Evolutionary conservation across 2,888 invertebrate genomes (phyloP).

Genomic region (Calliphora vomitoria): DNA sequence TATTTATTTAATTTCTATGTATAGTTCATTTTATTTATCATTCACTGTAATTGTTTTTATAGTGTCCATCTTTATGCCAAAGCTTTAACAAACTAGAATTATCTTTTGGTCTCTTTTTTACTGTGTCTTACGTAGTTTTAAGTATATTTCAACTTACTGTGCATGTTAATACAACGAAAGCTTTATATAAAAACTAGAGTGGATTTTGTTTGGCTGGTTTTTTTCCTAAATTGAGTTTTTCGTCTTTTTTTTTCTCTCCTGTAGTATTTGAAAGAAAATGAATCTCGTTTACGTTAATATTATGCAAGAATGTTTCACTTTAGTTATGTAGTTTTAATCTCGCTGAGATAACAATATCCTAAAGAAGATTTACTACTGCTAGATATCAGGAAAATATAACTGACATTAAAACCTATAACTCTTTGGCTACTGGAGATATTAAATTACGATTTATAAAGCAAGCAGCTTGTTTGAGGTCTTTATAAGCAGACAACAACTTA

Average conservation of each 20-base stretch:
- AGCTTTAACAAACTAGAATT: constrained; percentile 59
- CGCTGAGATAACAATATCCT: constrained; percentile 57
- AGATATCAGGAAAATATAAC: constrained; percentile 47
- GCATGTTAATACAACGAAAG: constrained; percentile 16
- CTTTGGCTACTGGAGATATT: constrained; percentile 33
- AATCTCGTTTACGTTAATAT: constrained; percentile 69
- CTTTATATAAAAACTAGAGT: constrained; percentile 33
- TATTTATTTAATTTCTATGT: no score
- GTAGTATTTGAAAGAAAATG: constrained; percentile 41
- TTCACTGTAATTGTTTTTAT: constrained; percentile 32
- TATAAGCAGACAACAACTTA: neutral
- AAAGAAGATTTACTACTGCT: constrained; percentile 56
- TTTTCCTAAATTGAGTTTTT: constrained; percentile 66
- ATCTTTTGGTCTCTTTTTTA: constrained; percentile 44
- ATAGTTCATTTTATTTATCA: neutral
- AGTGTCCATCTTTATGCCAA: constrained; percentile 40
- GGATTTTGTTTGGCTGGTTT: constrained; percentile 39
- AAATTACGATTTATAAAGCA: neutral
- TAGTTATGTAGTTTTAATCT: constrained; percentile 68
- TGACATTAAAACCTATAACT: constrained; percentile 62
- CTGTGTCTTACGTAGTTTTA: neutral
- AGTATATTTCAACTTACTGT: constrained; percentile 15
- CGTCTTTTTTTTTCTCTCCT: neutral
- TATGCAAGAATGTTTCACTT: constrained; percentile 71
- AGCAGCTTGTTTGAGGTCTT: constrained; percentile 9